phyloP scores from a whole-genome alignment of 2,888 invertebrate genomes.

The Aphrophora alni region DNA sequence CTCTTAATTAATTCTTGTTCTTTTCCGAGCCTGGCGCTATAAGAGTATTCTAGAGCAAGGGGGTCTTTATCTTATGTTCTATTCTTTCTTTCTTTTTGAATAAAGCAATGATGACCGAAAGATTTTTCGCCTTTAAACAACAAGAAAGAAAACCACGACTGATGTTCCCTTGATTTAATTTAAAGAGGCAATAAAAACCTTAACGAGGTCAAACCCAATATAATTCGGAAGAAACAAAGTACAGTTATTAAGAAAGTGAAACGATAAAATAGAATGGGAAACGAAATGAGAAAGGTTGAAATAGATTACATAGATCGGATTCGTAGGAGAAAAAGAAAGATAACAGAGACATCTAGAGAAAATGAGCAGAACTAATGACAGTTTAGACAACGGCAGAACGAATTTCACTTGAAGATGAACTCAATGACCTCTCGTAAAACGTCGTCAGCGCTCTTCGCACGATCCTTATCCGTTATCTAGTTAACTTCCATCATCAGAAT shows the following conservation, averaged over 20 bases:
- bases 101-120: no score
- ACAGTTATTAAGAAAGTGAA: not conserved
- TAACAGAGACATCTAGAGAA: not conserved
- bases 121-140: no score
- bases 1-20: no score
- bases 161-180: no score
- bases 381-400: not conserved
- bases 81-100: no score
- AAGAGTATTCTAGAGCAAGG: no score
- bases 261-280: not conserved
- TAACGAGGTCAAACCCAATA: no score
- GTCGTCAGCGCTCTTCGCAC: not conserved
- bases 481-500: not conserved
- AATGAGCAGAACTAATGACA: not conserved
- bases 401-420: not conserved
- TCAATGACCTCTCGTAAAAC: not conserved
- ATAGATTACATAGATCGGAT: not conserved
- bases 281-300: not conserved
- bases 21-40: no score
- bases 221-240: not conserved
- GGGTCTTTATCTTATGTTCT: no score
- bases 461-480: not conserved
- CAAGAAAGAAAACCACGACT: no score
- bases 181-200: no score
- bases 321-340: no score